Percentiles rank a stretch among this genome's conserved stretches.
phyloP scores from a whole-genome alignment of 1,140 invertebrate species.

The Leptinotarsa lineolata region DNA sequence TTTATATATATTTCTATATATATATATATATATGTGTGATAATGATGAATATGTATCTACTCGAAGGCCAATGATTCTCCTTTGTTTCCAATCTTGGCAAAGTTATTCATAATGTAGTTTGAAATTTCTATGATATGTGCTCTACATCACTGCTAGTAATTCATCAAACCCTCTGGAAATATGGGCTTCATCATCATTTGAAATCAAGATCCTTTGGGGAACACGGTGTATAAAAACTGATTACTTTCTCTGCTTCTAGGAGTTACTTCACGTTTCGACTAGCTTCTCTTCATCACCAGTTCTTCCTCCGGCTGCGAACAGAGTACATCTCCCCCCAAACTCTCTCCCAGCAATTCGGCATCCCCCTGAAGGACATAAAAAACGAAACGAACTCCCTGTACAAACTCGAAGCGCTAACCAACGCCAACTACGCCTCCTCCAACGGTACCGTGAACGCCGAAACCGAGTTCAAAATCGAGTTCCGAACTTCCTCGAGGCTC shows the following conservation, averaged over 20 bases:
- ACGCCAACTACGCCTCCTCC: conserved; percentile 37
- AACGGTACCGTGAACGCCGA: conserved; percentile 45
- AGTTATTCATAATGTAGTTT: too few species aligned
- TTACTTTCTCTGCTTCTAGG: conserved; percentile 54
- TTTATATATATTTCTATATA: too few species aligned
- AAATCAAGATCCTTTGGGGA: too few species aligned
- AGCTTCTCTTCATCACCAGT: conserved; percentile 74
- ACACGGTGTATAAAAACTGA: background rate
- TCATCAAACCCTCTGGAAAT: too few species aligned
- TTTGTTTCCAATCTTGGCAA: too few species aligned
- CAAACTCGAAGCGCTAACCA: conserved; percentile 50
- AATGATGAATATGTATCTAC: too few species aligned
- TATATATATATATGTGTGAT: too few species aligned
- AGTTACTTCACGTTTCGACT: conserved; percentile 76
- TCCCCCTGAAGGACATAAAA: conserved; percentile 57
- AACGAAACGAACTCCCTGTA: conserved; percentile 54
- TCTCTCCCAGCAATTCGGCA: conserved; percentile 66
- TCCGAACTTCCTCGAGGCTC: conserved; percentile 39
- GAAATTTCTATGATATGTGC: too few species aligned
- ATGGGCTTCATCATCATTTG: too few species aligned
- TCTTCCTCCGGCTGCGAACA: conserved; percentile 72
- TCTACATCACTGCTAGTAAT: too few species aligned
- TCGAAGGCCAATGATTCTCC: too few species aligned
- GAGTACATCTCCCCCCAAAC: conserved; percentile 71
- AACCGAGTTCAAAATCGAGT: conserved; percentile 51